Evolutionary conservation across 1,140 invertebrate genomes (phyloP).

Genomic region (Euura lappo): DNA sequence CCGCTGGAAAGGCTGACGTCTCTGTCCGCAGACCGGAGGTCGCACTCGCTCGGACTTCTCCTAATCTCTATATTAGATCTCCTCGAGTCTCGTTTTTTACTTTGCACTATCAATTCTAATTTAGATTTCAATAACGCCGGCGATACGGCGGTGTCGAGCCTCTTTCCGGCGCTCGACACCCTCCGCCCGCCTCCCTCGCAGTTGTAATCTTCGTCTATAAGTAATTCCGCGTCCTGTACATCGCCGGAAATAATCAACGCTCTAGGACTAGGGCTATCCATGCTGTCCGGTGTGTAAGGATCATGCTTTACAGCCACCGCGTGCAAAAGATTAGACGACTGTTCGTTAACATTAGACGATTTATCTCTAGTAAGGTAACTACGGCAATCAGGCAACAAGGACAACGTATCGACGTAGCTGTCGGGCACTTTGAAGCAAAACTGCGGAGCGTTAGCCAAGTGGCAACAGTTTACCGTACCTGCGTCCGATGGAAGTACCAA

Average conservation of each 20-base stretch:
- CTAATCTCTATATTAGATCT: constrained; percentile 27
- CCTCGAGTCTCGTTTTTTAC: constrained; percentile 24
- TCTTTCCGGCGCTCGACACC: constrained; percentile 31
- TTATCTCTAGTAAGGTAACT: constrained; percentile 45
- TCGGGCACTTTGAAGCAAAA: constrained; percentile 63
- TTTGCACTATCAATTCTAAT: constrained; percentile 50
- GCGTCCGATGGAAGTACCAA: constrained; percentile 71
- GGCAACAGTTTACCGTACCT: constrained; percentile 78
- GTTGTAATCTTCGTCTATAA: constrained; percentile 32
- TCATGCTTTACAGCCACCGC: constrained; percentile 65
- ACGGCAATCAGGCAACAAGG: constrained; percentile 56
- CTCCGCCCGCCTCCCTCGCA: constrained; percentile 24
- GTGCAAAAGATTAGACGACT: constrained; percentile 61
- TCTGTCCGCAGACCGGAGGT: constrained; percentile 33
- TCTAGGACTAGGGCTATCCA: constrained; percentile 75
- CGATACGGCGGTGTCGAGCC: constrained; percentile 61
- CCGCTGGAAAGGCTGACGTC: constrained; percentile 24
- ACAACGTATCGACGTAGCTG: constrained; percentile 56
- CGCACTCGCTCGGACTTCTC: constrained; percentile 39
- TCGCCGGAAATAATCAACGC: constrained; percentile 51
- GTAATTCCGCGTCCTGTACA: constrained; percentile 33
- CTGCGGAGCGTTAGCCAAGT: constrained; percentile 55
- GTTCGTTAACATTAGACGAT: constrained; percentile 37
- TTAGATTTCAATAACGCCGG: constrained; percentile 64
- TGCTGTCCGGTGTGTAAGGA: constrained; percentile 79